Evolutionary conservation across 2,113 vertebrate species (phyloP).

Genomic region (Laticauda laticaudata): DNA sequence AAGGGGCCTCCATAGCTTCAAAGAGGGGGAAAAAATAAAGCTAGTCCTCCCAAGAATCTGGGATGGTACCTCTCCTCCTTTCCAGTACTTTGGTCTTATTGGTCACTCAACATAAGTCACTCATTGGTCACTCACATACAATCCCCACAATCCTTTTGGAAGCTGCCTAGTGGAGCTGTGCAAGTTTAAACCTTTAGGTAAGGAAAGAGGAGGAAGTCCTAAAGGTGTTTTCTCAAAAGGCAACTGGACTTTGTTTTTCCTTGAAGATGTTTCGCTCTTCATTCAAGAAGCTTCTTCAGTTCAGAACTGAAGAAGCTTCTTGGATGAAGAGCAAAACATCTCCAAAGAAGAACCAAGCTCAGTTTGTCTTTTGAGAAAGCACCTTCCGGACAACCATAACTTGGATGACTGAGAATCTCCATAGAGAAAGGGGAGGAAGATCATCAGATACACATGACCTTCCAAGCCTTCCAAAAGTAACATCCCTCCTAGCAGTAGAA

Average conservation of each 20-base stretch:
- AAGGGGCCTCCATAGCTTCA: background rate
- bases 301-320: background rate
- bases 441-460: background rate
- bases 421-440: background rate
- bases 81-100: background rate
- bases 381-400: background rate
- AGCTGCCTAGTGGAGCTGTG: background rate
- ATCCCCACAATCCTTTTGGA: background rate
- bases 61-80: background rate
- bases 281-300: background rate
- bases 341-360: background rate
- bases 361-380: background rate
- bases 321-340: background rate
- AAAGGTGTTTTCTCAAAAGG: background rate
- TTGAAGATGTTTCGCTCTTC: background rate
- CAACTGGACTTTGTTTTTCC: background rate
- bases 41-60: background rate
- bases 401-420: background rate
- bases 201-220: background rate
- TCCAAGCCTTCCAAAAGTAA: background rate
- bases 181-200: background rate
- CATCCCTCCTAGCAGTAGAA: background rate
- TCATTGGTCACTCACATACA: background rate
- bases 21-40: background rate
- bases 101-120: background rate